Evolutionary conservation across 2,888 invertebrate species (phyloP), one percentile per base, ranked within the genome.

Genomic region (Agapetus fuscipes): DNA sequence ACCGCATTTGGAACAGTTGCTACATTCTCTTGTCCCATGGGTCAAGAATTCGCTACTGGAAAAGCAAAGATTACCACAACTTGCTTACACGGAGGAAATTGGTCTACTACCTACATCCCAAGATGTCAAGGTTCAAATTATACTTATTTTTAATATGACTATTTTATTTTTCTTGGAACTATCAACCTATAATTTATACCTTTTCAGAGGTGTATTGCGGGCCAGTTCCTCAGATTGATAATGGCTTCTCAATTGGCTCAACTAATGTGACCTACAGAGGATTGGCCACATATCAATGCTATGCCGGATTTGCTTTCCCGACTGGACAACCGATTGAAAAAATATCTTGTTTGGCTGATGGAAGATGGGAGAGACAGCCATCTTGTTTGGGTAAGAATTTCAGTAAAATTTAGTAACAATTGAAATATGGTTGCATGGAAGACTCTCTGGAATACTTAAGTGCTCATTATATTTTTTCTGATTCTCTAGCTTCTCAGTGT

Each of bases 191-290:
- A 28, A 28, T n/a, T n/a, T n/a, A 28, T 16, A 6, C n/a, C 16
- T 41, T 52, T 52, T 17, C 68, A 80, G 81, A 80, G 74, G 90
- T 90, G 14, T 96, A 95, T 60, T 96, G 96, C 61, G 94, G 94
- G 38, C 94, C 95, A 15, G 95, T 96, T 32, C 95, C 95, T 38
- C 96, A 96, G 73, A 96, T 96, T 48, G 90, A 93, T 56, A 96
- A 95, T 59, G 95, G 95, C 32, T 95, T 94, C 63, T 94, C 94
- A 2, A 91, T 91, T 57, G 90, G 89, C 32, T 91, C 95, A 1
- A 85, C 91, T 3, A 95, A 95, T 61, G 95, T 96, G 5, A 95
- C 94, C 1, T 96, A 89, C 57, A 77, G 82, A 46, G 95, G 94
- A 24, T 74, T 89, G 49, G 94, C 94, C 38, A 91, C 89, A 59